Evolutionary conservation across 2,888 invertebrate species (phyloP).

Genomic region (Iphiclides podalirius): DNA sequence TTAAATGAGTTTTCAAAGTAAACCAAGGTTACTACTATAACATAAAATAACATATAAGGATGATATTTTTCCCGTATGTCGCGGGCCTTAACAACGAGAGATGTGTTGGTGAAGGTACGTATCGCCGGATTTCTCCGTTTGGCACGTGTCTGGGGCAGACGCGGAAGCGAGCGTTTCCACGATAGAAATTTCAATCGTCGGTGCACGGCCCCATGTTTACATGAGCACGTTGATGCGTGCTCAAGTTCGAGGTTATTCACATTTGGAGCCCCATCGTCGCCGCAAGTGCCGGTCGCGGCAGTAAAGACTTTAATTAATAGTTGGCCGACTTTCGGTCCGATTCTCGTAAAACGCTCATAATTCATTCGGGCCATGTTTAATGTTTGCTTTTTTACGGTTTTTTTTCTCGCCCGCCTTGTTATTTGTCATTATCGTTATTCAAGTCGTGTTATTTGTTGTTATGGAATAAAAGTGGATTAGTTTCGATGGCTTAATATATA

Average conservation of each 20-base stretch:
- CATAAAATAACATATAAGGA: no score
- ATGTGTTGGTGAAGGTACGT: slow-evolving; percentile 38
- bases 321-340: slow-evolving; percentile 1
- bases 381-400: not conserved
- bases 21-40: no score
- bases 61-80: no score
- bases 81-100: slow-evolving; percentile 18
- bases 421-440: slow-evolving; percentile 1
- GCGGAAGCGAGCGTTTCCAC: slow-evolving; percentile 57
- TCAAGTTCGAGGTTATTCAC: slow-evolving; percentile 75
- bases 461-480: no score
- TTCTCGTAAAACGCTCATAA: slow-evolving; percentile 18
- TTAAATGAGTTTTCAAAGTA: no score
- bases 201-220: slow-evolving; percentile 55
- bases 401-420: not conserved
- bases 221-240: slow-evolving; percentile 51
- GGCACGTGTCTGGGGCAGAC: slow-evolving; percentile 52
- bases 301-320: slow-evolving; percentile 14
- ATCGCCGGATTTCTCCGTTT: slow-evolving; percentile 51
- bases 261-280: no score
- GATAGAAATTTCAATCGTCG: slow-evolving; percentile 61
- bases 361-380: slow-evolving; percentile 2
- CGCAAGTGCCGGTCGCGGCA: slow-evolving; percentile 1
- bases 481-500: no score
- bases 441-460: no score